These are phyloP conservation scores for Papilio helenus DNA, from an alignment of 1,140 invertebrate species.

Conservation along the genomic window DNA sequence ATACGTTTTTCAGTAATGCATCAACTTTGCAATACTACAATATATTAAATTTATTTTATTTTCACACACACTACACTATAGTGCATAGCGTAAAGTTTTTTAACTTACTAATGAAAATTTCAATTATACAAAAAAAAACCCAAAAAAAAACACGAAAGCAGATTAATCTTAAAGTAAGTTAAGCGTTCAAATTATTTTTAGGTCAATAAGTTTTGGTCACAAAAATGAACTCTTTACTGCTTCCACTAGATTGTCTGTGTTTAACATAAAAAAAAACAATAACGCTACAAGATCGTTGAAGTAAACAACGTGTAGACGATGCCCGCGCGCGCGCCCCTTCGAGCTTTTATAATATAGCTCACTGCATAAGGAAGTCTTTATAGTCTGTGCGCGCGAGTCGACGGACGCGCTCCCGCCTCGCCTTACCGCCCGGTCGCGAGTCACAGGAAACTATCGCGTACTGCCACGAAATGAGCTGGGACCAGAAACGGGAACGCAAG, in stretches of 20 bases:
- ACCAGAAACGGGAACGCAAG: constrained; percentile 57
- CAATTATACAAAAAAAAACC: background rate
- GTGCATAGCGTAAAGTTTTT: background rate
- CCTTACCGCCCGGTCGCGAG: background rate
- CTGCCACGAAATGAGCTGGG: constrained; percentile 68
- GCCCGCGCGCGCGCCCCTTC: constrained; percentile 59
- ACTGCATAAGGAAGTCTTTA: constrained; percentile 78
- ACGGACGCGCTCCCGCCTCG: constrained; percentile 66
- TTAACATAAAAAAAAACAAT: constrained; percentile 26
- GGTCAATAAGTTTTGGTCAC: too few relatives aligned
- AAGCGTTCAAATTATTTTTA: background rate
- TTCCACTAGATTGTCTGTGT: background rate
- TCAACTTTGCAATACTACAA: background rate
- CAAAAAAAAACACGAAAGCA: background rate
- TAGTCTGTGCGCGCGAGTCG: constrained; percentile 77
- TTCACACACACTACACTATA: too few relatives aligned
- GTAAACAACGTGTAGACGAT: constrained; percentile 58
- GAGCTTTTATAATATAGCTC: constrained; percentile 69
- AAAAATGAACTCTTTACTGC: background rate
- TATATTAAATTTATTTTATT: background rate
- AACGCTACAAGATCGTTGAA: constrained; percentile 41
- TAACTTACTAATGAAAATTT: background rate
- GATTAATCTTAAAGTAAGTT: background rate
- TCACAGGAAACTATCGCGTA: constrained; percentile 33
- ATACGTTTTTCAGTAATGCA: background rate